These are phyloP conservation scores for Leguminivora glycinivorella DNA, from an alignment of 1,140 invertebrate species.

Conservation along the genomic window DNA sequence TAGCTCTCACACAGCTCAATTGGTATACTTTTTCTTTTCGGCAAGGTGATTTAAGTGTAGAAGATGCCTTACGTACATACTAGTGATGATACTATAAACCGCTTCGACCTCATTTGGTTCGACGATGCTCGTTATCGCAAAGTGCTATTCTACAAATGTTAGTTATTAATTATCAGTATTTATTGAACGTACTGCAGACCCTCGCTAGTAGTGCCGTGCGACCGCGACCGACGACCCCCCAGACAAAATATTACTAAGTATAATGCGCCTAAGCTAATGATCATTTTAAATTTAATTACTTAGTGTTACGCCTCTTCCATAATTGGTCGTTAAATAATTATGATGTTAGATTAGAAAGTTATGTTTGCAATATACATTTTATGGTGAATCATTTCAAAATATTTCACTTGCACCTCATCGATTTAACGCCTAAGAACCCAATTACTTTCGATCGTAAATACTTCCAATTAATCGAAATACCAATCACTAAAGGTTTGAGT, in stretches of 20 bases:
- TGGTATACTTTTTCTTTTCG: constrained; percentile 75
- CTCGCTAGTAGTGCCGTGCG: background rate
- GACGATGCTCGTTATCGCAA: constrained; percentile 21
- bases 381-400: constrained; percentile 35
- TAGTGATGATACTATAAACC: constrained; percentile 40
- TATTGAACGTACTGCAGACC: background rate
- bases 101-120: constrained; percentile 47
- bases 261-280: constrained; percentile 37
- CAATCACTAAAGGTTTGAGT: constrained; percentile 30
- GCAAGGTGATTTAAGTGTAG: constrained; percentile 54
- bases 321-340: constrained; percentile 37
- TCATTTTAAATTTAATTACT: constrained; percentile 39
- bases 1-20: constrained; percentile 68
- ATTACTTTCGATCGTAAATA: constrained; percentile 28
- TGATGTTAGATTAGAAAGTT: constrained; percentile 35
- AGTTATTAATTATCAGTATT: constrained; percentile 33
- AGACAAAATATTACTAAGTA: constrained; percentile 47
- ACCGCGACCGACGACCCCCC: constrained; percentile 38
- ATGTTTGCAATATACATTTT: constrained; percentile 32
- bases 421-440: constrained; percentile 1
- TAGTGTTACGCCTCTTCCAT: constrained; percentile 29
- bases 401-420: constrained; percentile 36
- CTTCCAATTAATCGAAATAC: constrained; percentile 30
- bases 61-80: constrained; percentile 34
- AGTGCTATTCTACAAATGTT: constrained; percentile 29